Evolutionary conservation across 2,888 invertebrate genomes (phyloP), one percentile per base, ranked within the genome.

Genomic region (Parnassius apollo): DNA sequence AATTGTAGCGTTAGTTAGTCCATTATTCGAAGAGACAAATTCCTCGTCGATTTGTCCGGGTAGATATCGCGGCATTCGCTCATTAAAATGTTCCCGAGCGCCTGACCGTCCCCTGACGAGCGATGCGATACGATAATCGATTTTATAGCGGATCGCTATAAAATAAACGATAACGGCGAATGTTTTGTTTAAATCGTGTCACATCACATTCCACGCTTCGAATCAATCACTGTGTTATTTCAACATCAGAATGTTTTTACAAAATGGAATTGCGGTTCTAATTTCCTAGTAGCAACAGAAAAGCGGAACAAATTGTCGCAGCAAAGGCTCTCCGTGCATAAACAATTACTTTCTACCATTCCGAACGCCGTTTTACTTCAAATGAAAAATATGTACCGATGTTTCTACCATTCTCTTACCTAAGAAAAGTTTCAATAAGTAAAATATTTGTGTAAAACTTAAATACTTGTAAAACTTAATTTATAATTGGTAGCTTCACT

Each of bases 1-100:
- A 66, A 64, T 73, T 18, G 18, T 18, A 1, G 18, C 18, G 18
- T 18, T 18, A 18, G 18, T 18, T 18, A 18, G 80, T 82, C 75
- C 81, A 83, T 87, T 87, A 88, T 83, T 81, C 74, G 76, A 74
- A 75, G 81, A 86, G 87, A 86, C 85, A 83, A 88, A 87, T 87
- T 83, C 80, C 74, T 78, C 79, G 78, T 78, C 78, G 77, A 77
- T 71, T 72, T 66, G 68, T 69, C 71, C 71, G 71, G 65, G 69
- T 75, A 76, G 76, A 75, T 77, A 78, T 79, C 86, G 83, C 84
- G 85, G 77, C 82, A 84, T 86, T 85, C 83, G 77, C 83, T 89
- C 86, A 85, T 87, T 86, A 86, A 83, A 86, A 83, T 73, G 76
- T 83, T 80, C 83, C 83, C 76, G 71, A 77, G 77, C 79, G 78